Percentiles rank a stretch among this genome's conserved stretches.
Evolutionary conservation across 1,140 invertebrate species (phyloP).

Genomic region (Caenorhabditis latens): DNA sequence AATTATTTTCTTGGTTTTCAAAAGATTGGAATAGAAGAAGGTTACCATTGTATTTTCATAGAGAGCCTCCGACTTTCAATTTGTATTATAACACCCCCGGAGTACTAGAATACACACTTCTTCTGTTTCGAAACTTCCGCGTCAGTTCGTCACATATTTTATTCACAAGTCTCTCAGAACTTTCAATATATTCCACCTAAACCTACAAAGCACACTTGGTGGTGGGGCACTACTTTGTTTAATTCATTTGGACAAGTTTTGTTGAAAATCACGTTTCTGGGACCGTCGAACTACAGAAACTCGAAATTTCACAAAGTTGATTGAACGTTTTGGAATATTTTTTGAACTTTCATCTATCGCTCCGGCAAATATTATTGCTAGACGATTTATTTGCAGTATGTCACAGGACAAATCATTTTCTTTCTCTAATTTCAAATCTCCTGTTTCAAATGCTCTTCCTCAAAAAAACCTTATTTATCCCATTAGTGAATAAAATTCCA

Average conservation of each 20-base stretch:
- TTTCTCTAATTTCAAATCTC: too few species aligned
- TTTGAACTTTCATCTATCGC: too few species aligned
- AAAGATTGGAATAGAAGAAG: background rate
- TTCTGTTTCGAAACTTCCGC: background rate
- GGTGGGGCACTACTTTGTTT: background rate
- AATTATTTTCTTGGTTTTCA: background rate
- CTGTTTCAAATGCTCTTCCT: too few species aligned
- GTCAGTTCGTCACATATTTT: conserved; percentile 49
- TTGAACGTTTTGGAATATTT: too few species aligned
- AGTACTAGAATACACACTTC: background rate
- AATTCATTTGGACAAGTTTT: background rate
- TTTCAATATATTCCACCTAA: conserved; percentile 4
- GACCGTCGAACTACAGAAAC: background rate
- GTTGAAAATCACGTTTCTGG: conserved; percentile 1
- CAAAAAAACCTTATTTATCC: too few species aligned
- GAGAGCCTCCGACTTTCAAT: background rate
- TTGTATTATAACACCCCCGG: too few species aligned
- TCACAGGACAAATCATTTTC: too few species aligned
- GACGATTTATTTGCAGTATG: too few species aligned
- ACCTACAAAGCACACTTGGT: background rate
- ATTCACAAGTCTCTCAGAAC: conserved; percentile 25
- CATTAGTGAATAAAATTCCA: too few species aligned
- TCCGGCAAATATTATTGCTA: too few species aligned
- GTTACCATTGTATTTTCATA: background rate
- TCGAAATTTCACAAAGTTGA: too few species aligned